These are phyloP conservation scores for Chrysemys picta DNA, from an alignment of 2,113 vertebrate genomes.

Conservation along the genomic window DNA sequence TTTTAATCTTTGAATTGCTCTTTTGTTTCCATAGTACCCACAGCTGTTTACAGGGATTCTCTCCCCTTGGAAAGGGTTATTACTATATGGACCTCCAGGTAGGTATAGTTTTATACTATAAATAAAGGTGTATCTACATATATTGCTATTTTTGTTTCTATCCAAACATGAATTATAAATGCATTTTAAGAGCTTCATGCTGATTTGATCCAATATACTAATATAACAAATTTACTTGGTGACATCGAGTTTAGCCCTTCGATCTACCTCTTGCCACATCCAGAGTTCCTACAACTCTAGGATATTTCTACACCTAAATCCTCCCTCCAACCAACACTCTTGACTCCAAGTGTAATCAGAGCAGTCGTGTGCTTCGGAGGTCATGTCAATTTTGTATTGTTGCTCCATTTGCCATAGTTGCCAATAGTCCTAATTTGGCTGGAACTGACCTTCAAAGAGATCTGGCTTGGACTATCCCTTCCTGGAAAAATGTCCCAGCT, in stretches of 20 bases:
- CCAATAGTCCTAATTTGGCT: not conserved
- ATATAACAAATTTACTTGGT: not conserved
- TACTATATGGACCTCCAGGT: conserved; percentile 97
- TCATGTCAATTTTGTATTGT: not conserved
- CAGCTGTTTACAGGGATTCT: conserved; percentile 95
- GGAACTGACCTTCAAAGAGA: not conserved
- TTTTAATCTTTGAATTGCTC: not conserved
- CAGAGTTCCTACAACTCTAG: not conserved
- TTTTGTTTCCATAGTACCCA: conserved; percentile 85
- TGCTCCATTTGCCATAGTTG: not conserved
- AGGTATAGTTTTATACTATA: not conserved
- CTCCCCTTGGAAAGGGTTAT: conserved; percentile 95
- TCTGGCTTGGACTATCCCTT: not conserved
- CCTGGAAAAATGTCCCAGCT: not conserved
- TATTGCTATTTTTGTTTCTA: not conserved
- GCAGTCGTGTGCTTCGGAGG: not conserved
- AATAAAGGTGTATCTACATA: not conserved
- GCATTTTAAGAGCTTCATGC: not conserved
- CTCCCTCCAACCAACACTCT: not conserved
- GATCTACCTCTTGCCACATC: not conserved
- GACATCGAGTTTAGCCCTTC: not conserved
- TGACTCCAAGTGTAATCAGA: rapidly evolving
- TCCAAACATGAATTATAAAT: not conserved
- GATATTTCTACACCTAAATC: not conserved
- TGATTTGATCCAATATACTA: not conserved